Conservation (phyloP, 2,113 vertebrate genomes). For the Sorex fumeus region DNA sequence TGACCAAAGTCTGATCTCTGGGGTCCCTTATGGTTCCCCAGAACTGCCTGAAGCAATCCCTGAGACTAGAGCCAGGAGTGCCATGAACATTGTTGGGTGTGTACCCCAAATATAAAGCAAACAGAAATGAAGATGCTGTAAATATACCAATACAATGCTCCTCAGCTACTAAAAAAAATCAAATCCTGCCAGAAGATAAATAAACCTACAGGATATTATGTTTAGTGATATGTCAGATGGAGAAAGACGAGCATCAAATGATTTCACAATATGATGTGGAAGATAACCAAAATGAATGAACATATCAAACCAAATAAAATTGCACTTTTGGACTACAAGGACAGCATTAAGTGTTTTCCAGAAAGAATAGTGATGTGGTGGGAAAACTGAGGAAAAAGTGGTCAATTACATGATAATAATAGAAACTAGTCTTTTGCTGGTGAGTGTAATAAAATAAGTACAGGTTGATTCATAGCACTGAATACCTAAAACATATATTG, state of each 20-base stretch:
- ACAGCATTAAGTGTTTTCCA: not conserved
- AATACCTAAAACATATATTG: not conserved
- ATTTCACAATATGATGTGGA: not conserved
- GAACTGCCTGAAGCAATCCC: no score
- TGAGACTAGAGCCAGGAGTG: no score
- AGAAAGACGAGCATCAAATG: not conserved
- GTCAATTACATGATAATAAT: not conserved
- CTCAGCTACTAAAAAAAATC: not conserved
- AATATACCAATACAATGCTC: not conserved
- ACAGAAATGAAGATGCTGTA: not conserved
- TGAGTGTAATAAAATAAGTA: not conserved
- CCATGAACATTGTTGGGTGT: no score
- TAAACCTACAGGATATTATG: not conserved
- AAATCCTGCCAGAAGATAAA: not conserved
- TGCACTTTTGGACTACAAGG: not conserved
- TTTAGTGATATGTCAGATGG: not conserved
- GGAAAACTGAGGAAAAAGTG: not conserved
- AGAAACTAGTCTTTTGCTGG: not conserved
- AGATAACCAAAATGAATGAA: not conserved
- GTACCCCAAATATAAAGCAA: no score
- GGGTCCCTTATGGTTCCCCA: no score
- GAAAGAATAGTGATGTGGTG: not conserved
- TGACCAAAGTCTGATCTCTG: no score
- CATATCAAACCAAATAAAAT: not conserved
- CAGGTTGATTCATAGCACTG: not conserved